These are phyloP conservation scores for Caradrina clavipalpis DNA, from an alignment of 2,888 invertebrate genomes.

Conservation along the genomic window DNA sequence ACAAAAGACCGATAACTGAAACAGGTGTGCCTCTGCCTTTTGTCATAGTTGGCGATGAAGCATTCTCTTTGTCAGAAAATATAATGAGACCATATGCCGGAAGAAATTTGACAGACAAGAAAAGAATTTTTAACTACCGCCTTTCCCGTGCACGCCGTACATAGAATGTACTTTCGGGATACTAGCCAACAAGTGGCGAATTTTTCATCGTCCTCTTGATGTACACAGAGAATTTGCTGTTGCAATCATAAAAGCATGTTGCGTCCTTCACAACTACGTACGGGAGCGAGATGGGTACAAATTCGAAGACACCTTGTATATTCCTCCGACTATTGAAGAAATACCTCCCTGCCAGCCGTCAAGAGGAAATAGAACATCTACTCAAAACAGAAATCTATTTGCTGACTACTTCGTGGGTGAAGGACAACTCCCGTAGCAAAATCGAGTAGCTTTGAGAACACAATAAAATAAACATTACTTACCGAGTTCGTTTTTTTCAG, in stretches of 20 bases:
- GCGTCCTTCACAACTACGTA: constrained; percentile 19
- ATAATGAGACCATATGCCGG: constrained; percentile 43
- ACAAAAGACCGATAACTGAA: too few species aligned
- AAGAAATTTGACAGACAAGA: constrained; percentile 20
- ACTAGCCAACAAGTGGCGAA: constrained; percentile 15
- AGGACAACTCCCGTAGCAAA: constrained; percentile 13
- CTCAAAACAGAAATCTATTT: constrained; percentile 4
- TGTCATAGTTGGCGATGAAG: too few species aligned
- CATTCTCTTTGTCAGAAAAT: too few species aligned
- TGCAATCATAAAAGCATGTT: constrained; percentile 19
- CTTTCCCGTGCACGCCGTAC: constrained; percentile 1
- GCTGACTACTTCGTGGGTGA: constrained; percentile 6
- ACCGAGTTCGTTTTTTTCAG: not conserved
- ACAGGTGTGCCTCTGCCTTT: too few species aligned
- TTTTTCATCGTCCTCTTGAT: constrained; percentile 10
- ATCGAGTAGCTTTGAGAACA: constrained; percentile 9
- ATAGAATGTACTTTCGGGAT: constrained; percentile 11
- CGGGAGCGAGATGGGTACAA: constrained; percentile 23
- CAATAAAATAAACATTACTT: constrained; percentile 17
- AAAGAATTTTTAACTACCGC: too few species aligned
- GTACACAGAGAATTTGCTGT: constrained; percentile 18
- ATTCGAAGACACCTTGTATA: constrained; percentile 7
- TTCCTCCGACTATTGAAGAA: constrained; percentile 8
- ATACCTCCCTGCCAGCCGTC: constrained; percentile 6
- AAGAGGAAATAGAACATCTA: constrained; percentile 18